Conservation (phyloP, 2,797 vertebrate genomes). For the Pipistrellus pygmaeus region DNA sequence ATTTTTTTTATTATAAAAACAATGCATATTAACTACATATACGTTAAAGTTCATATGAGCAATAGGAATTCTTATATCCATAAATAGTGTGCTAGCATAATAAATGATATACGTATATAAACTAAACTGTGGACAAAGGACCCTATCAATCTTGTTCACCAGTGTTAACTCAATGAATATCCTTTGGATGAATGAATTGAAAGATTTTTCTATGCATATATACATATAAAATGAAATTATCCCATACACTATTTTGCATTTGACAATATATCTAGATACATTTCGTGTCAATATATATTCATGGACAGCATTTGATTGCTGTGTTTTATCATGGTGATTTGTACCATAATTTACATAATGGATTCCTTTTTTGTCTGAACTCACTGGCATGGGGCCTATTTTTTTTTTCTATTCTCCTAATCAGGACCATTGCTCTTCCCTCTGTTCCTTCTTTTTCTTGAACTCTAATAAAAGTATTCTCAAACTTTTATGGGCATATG, state of each 20-base stretch:
- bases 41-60: slow-evolving; percentile 21
- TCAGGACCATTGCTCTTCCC: neutral
- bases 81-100: slow-evolving; percentile 11
- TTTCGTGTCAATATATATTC: neutral
- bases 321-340: neutral
- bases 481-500: neutral
- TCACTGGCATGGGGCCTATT: neutral
- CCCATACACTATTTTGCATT: neutral
- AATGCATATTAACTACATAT: neutral
- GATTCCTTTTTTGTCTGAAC: neutral
- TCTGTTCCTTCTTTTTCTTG: neutral
- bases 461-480: neutral
- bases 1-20: slow-evolving; percentile 53
- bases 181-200: slow-evolving; percentile 34
- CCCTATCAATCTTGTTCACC: neutral
- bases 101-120: neutral
- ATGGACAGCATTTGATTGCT: neutral
- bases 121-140: neutral
- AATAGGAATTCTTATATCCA: slow-evolving; percentile 10
- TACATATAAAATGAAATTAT: slow-evolving; percentile 27
- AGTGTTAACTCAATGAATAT: slow-evolving; percentile 22
- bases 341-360: neutral
- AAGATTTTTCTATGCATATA: slow-evolving; percentile 17
- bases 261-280: neutral
- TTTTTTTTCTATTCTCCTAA: neutral